These are phyloP conservation scores for Uropetala carovei DNA, from an alignment of 2,888 invertebrate genomes.

Conservation along the genomic window DNA sequence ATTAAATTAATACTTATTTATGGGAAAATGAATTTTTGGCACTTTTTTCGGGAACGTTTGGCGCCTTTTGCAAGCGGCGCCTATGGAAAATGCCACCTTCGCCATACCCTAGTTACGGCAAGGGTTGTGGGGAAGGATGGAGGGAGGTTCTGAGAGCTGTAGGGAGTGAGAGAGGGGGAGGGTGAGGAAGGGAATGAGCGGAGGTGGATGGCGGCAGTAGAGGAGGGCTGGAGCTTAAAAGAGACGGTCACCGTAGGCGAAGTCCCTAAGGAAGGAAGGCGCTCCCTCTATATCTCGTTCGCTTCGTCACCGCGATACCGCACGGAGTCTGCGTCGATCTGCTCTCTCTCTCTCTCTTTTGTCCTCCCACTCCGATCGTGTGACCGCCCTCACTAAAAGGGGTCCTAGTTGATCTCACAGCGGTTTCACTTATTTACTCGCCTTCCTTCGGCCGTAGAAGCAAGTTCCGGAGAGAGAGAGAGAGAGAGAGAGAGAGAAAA, in stretches of 20 bases:
- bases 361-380: background rate
- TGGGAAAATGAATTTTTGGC: too few species aligned
- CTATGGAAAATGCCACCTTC: too few species aligned
- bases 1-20: too few species aligned
- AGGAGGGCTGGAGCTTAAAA: constrained; percentile 40
- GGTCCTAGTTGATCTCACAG: constrained; percentile 44
- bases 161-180: background rate
- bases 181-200: background rate
- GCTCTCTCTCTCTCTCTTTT: background rate
- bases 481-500: background rate
- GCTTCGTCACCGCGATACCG: background rate
- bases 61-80: too few species aligned
- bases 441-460: background rate
- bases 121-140: background rate
- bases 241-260: background rate
- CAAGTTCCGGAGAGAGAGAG: background rate
- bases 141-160: background rate
- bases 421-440: constrained; percentile 46
- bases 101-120: too few species aligned
- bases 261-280: constrained; percentile 23
- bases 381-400: constrained; percentile 16
- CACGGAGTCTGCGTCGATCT: constrained; percentile 62
- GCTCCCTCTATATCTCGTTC: background rate
- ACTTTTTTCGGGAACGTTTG: too few species aligned
- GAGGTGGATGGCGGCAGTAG: background rate